phyloP scores from a whole-genome alignment of 2,113 vertebrate species.

The Lota lota region DNA sequence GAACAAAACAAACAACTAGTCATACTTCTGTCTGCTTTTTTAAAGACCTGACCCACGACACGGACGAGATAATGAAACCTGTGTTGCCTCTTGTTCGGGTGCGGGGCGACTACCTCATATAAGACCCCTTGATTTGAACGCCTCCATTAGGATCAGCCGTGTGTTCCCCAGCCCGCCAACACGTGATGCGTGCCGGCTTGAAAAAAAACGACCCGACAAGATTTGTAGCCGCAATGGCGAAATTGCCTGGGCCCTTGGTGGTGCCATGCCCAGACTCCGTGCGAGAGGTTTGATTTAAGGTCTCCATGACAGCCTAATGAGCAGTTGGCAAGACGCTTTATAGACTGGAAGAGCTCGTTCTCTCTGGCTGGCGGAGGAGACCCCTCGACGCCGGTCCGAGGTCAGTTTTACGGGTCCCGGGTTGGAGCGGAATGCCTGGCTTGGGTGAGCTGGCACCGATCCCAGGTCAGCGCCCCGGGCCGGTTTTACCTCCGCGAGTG shows the following conservation, averaged over 20 bases:
- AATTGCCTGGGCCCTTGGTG: constrained; percentile 41
- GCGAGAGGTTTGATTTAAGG: constrained; percentile 62
- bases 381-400: constrained; percentile 8
- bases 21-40: too few relatives aligned
- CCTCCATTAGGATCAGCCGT: neutral
- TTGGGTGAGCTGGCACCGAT: constrained; percentile 3
- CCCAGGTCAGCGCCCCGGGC: constrained; percentile 34
- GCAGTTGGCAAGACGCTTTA: constrained; percentile 58
- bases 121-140: neutral
- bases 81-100: too few relatives aligned
- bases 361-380: neutral
- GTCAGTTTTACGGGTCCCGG: constrained; percentile 20
- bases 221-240: constrained; percentile 33
- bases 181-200: constrained; percentile 1
- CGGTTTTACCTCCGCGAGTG: constrained; percentile 10
- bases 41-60: neutral
- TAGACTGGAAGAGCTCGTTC: constrained; percentile 69
- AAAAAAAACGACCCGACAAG: constrained; percentile 33
- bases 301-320: constrained; percentile 68
- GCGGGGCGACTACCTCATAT: too few relatives aligned
- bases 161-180: neutral
- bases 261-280: constrained; percentile 51
- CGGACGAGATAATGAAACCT: too few relatives aligned
- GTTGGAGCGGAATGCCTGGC: neutral
- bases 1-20: neutral